phyloP scores from a whole-genome alignment of 2,888 invertebrate species.

The Apomyelois bistriatella region DNA sequence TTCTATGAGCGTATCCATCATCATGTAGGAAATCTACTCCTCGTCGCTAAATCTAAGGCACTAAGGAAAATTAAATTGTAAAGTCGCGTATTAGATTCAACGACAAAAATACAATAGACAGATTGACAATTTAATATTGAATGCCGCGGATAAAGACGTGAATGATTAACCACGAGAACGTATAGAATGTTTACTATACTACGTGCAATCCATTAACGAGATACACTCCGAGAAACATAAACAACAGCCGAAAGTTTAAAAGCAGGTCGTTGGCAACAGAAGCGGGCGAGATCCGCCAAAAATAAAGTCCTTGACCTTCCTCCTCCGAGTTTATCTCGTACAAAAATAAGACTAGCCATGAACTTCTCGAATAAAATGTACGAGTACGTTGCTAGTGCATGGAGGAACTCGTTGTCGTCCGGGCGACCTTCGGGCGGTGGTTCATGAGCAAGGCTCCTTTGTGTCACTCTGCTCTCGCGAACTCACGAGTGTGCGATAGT shows the following conservation, averaged over 20 bases:
- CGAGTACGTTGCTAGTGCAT: conserved; percentile 34
- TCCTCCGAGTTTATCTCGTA: conserved; percentile 56
- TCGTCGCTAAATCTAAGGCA: too few species aligned
- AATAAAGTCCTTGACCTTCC: conserved; percentile 74
- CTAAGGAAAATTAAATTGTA: too few species aligned
- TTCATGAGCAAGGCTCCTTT: conserved; percentile 75
- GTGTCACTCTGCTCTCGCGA: conserved; percentile 37
- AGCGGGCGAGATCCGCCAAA: conserved; percentile 60
- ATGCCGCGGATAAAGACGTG: background rate
- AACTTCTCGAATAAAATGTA: conserved; percentile 60
- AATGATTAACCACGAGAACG: conserved; percentile 16
- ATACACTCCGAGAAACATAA: conserved; percentile 37
- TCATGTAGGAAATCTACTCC: background rate
- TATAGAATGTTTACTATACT: conserved; percentile 47
- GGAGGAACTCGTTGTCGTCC: conserved; percentile 57
- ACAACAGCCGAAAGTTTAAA: conserved; percentile 39
- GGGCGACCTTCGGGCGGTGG: conserved; percentile 68
- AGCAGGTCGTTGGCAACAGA: conserved; percentile 59
- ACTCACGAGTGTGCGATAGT: conserved; percentile 2
- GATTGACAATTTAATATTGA: background rate
- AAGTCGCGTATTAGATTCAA: too few species aligned
- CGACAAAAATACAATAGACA: background rate
- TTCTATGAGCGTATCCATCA: background rate
- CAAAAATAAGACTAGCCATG: conserved; percentile 74
- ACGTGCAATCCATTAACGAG: conserved; percentile 39